Evolutionary conservation across 1,140 invertebrate genomes (phyloP).

Genomic region (Caenorhabditis remanei): DNA sequence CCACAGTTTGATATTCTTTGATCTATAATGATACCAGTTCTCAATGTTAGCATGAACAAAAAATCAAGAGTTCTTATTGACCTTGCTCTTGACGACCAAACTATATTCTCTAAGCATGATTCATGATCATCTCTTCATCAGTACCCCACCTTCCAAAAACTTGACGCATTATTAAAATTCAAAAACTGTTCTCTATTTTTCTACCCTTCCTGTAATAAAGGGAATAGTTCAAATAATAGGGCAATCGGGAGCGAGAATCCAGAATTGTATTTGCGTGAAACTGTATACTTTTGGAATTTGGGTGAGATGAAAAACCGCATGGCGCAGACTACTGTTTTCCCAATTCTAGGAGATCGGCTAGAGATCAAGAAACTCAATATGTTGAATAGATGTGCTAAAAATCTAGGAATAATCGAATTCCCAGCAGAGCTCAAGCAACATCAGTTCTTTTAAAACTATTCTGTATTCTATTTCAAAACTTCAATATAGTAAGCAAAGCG

Average conservation of each 20-base stretch:
- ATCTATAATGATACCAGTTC: background rate
- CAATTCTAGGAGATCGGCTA: background rate
- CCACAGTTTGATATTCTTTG: background rate
- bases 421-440: no score
- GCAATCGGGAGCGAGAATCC: slow-evolving; percentile 12
- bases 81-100: slow-evolving; percentile 9
- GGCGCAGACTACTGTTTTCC: background rate
- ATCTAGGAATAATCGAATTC: background rate
- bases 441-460: no score
- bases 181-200: background rate
- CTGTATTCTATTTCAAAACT: no score
- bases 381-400: background rate
- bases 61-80: slow-evolving; percentile 42
- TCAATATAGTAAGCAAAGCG: no score
- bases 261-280: slow-evolving; percentile 35
- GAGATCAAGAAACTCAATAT: background rate
- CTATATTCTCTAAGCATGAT: background rate
- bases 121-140: background rate
- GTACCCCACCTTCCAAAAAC: background rate
- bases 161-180: background rate
- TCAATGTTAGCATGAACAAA: background rate
- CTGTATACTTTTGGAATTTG: slow-evolving; percentile 33
- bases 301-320: background rate
- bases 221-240: slow-evolving; percentile 39
- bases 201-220: background rate